Conservation (phyloP, 2,797 vertebrate genomes). For the Bryconaethiops microstoma region DNA sequence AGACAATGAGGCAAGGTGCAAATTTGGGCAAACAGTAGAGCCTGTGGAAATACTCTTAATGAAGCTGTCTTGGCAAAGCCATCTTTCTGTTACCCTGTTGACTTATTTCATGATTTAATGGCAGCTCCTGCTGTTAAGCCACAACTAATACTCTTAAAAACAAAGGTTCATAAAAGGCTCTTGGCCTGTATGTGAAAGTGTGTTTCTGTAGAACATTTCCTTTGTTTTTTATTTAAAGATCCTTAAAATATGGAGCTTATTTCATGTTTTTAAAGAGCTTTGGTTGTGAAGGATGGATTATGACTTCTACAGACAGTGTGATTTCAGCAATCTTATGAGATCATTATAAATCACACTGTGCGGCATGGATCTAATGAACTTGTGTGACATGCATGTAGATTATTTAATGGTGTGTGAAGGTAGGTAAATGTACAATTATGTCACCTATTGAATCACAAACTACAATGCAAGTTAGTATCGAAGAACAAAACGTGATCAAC, state of each 20-base stretch:
- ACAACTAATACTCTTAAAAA: not conserved
- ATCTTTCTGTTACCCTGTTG: constrained; percentile 4
- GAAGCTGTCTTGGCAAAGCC: constrained; percentile 6
- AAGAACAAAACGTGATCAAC: too few relatives aligned
- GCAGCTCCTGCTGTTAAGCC: not conserved
- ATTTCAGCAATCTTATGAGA: too few relatives aligned
- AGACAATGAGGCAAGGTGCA: constrained; percentile 14
- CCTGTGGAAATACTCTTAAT: constrained; percentile 11
- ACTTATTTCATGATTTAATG: constrained; percentile 1
- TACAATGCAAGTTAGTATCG: too few relatives aligned
- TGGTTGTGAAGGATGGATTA: not conserved
- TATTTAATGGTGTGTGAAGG: too few relatives aligned
- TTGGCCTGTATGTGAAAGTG: not conserved
- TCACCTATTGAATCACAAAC: too few relatives aligned
- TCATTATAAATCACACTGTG: too few relatives aligned
- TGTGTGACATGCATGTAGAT: too few relatives aligned
- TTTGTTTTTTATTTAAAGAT: not conserved
- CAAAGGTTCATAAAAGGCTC: not conserved
- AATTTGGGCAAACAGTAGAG: not conserved
- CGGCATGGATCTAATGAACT: too few relatives aligned
- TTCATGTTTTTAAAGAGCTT: not conserved
- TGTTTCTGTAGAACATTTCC: not conserved
- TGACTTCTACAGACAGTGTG: too few relatives aligned
- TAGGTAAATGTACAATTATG: too few relatives aligned
- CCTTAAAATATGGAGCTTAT: not conserved